Percentiles rank a stretch among this genome's conserved stretches.
Conservation (phyloP, 1,140 invertebrate genomes). For the Kradibia gibbosae region DNA sequence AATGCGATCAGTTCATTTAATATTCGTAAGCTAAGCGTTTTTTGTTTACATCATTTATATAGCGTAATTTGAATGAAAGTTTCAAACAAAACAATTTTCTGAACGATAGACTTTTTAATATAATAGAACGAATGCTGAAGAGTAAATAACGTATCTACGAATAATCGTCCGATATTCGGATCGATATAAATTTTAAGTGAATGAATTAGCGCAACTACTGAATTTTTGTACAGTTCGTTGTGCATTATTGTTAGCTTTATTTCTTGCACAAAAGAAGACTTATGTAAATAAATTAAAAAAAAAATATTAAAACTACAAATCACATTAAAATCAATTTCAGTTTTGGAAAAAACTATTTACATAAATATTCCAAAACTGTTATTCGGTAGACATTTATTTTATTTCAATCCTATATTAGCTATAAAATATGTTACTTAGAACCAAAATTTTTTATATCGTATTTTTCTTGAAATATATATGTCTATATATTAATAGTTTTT, state of each 20-base stretch:
- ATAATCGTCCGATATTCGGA: slow-evolving; percentile 12
- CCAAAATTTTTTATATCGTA: background rate
- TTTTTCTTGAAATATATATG: slow-evolving; percentile 43
- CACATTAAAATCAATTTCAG: background rate
- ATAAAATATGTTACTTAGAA: background rate
- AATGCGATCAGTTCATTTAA: slow-evolving; percentile 15
- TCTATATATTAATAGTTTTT: background rate
- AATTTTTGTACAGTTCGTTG: slow-evolving; percentile 63
- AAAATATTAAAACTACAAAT: slow-evolving; percentile 54
- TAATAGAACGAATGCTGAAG: slow-evolving; percentile 15
- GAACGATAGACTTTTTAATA: slow-evolving; percentile 17
- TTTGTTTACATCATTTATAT: background rate
- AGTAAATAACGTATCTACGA: slow-evolving; percentile 10
- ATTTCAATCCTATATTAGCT: background rate
- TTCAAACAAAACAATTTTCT: slow-evolving; percentile 23
- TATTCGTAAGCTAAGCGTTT: slow-evolving; percentile 5
- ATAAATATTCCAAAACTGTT: slow-evolving; percentile 30
- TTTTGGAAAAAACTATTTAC: slow-evolving; percentile 11
- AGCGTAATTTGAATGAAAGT: background rate
- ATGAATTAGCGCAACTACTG: slow-evolving; percentile 55
- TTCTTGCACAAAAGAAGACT: slow-evolving; percentile 62
- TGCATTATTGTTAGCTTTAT: slow-evolving; percentile 62
- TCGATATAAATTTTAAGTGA: slow-evolving; percentile 45
- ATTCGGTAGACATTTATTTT: slow-evolving; percentile 4
- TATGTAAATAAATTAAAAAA: slow-evolving; percentile 67